A percentile compares a stretch with the other conserved stretches of the same genome.
Evolutionary conservation across 1,140 invertebrate genomes (phyloP).

Genomic region (Dendroctonus valens): DNA sequence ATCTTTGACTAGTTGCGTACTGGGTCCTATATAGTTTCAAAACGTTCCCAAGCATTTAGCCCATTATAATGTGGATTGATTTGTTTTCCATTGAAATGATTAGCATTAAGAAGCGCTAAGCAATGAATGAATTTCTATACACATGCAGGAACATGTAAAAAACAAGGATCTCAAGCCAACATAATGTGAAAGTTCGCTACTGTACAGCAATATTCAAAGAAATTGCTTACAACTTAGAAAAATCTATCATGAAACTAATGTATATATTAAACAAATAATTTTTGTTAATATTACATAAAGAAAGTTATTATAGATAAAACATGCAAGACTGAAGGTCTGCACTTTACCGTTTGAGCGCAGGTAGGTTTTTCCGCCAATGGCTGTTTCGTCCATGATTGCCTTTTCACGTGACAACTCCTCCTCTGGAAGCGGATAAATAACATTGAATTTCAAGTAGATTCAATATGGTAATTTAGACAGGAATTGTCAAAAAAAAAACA

Average conservation of each 20-base stretch:
- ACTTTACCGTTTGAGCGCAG: constrained; percentile 38
- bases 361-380: constrained; percentile 30
- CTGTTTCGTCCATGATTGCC: constrained; percentile 25
- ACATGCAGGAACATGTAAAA: too few species aligned
- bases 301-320: constrained; percentile 5
- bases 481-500: too few species aligned
- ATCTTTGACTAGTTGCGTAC: too few species aligned
- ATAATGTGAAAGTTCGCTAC: too few species aligned
- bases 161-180: too few species aligned
- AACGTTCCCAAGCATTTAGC: not conserved
- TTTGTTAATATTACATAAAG: not conserved
- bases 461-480: too few species aligned
- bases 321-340: constrained; percentile 37
- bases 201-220: too few species aligned
- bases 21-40: too few species aligned
- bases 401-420: constrained; percentile 35
- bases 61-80: not conserved
- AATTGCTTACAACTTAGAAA: not conserved
- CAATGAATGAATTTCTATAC: too few species aligned
- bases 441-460: not conserved
- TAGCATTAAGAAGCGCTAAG: too few species aligned
- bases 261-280: not conserved
- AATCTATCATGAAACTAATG: not conserved
- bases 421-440: constrained; percentile 29
- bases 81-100: not conserved